Conservation (phyloP, 2,888 invertebrate species). For the Tenthredo mesomela region DNA sequence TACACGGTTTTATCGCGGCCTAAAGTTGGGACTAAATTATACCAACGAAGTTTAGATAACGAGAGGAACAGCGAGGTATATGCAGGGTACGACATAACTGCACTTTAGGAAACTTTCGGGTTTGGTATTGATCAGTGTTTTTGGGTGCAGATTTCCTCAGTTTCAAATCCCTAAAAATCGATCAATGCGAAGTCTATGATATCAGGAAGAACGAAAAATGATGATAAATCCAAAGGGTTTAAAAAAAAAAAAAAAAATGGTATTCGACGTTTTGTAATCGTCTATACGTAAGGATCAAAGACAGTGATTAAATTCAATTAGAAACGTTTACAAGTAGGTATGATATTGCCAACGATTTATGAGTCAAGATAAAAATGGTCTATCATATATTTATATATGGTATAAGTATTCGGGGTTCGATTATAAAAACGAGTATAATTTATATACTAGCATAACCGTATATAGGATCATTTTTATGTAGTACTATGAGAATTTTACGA, state of each 20-base stretch:
- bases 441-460: background rate
- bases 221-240: background rate
- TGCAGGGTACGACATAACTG: background rate
- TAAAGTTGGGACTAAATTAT: background rate
- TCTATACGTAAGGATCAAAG: background rate
- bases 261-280: background rate
- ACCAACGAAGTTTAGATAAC: background rate
- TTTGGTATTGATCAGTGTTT: background rate
- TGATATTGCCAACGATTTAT: background rate
- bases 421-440: background rate
- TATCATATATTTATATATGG: background rate
- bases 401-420: background rate
- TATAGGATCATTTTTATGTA: background rate
- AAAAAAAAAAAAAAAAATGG: too few species aligned
- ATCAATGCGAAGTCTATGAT: background rate
- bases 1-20: background rate
- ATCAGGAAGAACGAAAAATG: background rate
- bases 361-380: background rate
- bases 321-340: background rate
- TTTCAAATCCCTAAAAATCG: background rate
- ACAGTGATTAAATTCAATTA: background rate
- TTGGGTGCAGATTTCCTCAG: background rate
- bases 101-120: background rate
- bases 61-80: background rate
- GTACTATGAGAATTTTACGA: background rate